A percentile compares a stretch with the other conserved stretches of the same genome.
Conservation (phyloP, 2,888 invertebrate genomes). For the Petrolisthes manimaculis region DNA sequence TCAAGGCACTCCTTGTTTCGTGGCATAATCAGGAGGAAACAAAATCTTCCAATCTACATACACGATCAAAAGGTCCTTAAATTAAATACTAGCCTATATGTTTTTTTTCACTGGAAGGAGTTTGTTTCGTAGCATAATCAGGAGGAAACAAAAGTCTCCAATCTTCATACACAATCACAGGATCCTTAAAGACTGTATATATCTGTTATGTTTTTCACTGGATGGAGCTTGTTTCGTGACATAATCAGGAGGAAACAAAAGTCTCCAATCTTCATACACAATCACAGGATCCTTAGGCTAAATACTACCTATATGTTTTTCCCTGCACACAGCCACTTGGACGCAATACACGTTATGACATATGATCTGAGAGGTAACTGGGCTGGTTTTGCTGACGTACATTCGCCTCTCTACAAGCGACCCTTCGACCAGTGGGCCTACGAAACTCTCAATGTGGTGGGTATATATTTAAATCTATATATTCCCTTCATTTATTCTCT, state of each 20-base stretch:
- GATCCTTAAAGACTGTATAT: background rate
- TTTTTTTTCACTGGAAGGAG: too few relatives aligned
- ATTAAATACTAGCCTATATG: background rate
- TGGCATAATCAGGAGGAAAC: too few relatives aligned
- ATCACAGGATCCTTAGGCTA: too few relatives aligned
- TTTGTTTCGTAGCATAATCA: too few relatives aligned
- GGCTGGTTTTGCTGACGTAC: constrained; percentile 71
- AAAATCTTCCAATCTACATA: too few relatives aligned
- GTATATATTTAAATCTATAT: constrained; percentile 41
- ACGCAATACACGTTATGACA: constrained; percentile 79
- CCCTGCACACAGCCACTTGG: constrained; percentile 69
- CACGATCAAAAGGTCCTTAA: too few relatives aligned
- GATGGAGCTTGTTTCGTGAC: too few relatives aligned
- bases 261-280: too few relatives aligned
- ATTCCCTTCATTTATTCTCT: background rate
- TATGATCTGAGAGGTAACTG: constrained; percentile 75
- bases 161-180: too few relatives aligned
- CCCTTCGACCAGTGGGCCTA: constrained; percentile 70
- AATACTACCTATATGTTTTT: background rate
- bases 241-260: too few relatives aligned
- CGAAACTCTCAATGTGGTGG: constrained; percentile 67
- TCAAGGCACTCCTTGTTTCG: too few relatives aligned
- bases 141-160: background rate
- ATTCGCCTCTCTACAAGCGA: constrained; percentile 73
- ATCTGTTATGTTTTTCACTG: too few relatives aligned